Conservation (phyloP, 1,140 invertebrate species). For the Antheraea pernyi region DNA sequence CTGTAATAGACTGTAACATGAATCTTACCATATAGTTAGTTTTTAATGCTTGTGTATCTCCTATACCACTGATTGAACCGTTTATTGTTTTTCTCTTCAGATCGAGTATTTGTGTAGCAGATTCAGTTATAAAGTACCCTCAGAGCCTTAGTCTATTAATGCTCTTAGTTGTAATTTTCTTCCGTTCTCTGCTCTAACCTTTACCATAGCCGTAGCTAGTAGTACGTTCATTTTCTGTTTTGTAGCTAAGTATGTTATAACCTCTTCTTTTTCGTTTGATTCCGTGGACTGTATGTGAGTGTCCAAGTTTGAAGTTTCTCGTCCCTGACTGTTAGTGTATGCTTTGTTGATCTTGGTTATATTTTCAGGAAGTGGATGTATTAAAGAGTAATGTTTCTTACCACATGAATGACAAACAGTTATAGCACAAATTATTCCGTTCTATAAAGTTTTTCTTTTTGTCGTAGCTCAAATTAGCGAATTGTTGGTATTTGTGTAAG, state of each 20-base stretch:
- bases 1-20: too few relatives aligned
- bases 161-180: slow-evolving; percentile 14
- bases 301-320: not conserved
- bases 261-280: not conserved
- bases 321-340: too few relatives aligned
- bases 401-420: slow-evolving; percentile 23
- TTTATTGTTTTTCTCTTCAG: slow-evolving; percentile 23
- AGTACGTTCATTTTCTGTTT: too few relatives aligned
- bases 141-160: slow-evolving; percentile 31
- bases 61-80: slow-evolving; percentile 3
- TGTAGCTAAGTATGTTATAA: not conserved
- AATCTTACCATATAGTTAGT: not conserved
- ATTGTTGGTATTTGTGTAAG: slow-evolving; percentile 8
- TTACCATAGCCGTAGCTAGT: slow-evolving; percentile 29
- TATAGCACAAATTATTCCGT: slow-evolving; percentile 11
- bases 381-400: too few relatives aligned
- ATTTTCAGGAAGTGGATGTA: too few relatives aligned
- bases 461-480: not conserved
- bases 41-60: slow-evolving; percentile 4
- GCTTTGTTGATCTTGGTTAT: too few relatives aligned
- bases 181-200: slow-evolving; percentile 16
- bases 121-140: slow-evolving; percentile 26
- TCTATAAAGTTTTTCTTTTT: not conserved
- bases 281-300: slow-evolving; percentile 11
- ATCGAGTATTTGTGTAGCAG: slow-evolving; percentile 22